These are phyloP conservation scores for Mythimna albipuncta DNA, from an alignment of 2,888 invertebrate species.

Conservation along the genomic window DNA sequence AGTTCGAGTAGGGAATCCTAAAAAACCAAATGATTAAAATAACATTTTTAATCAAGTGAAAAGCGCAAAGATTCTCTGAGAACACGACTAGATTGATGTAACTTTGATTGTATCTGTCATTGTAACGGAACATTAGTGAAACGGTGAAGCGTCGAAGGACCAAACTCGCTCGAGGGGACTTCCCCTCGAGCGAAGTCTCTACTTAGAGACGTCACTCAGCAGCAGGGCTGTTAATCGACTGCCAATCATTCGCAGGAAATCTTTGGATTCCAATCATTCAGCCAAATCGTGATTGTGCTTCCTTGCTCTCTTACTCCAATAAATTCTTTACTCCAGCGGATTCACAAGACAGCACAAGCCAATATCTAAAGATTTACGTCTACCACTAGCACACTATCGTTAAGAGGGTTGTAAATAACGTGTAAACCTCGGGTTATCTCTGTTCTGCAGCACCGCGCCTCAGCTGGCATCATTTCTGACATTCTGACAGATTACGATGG, in stretches of 20 bases:
- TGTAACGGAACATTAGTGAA: slow-evolving; percentile 17
- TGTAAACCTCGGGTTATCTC: slow-evolving; percentile 45
- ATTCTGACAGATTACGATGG: slow-evolving; percentile 27
- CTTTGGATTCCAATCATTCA: slow-evolving; percentile 32
- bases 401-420: slow-evolving; percentile 46
- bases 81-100: slow-evolving; percentile 19
- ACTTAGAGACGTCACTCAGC: slow-evolving; percentile 30
- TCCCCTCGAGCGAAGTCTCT: no score
- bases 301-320: slow-evolving; percentile 11
- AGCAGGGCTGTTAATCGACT: slow-evolving; percentile 33
- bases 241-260: slow-evolving; percentile 50
- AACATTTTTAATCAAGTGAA: slow-evolving; percentile 4
- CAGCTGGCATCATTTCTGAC: slow-evolving; percentile 19
- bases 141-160: slow-evolving; percentile 14
- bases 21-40: neutral
- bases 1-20: no score
- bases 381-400: slow-evolving; percentile 18
- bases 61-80: neutral
- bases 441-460: slow-evolving; percentile 10
- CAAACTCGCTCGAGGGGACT: slow-evolving; percentile 5
- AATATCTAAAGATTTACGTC: slow-evolving; percentile 29
- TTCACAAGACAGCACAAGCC: slow-evolving; percentile 9
- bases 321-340: slow-evolving; percentile 14
- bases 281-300: slow-evolving; percentile 13
- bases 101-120: slow-evolving; percentile 28